A percentile compares a stretch with the other conserved stretches of the same genome.
Evolutionary conservation across 2,888 invertebrate species (phyloP).

Genomic region (Lasioglossum pauxillum): DNA sequence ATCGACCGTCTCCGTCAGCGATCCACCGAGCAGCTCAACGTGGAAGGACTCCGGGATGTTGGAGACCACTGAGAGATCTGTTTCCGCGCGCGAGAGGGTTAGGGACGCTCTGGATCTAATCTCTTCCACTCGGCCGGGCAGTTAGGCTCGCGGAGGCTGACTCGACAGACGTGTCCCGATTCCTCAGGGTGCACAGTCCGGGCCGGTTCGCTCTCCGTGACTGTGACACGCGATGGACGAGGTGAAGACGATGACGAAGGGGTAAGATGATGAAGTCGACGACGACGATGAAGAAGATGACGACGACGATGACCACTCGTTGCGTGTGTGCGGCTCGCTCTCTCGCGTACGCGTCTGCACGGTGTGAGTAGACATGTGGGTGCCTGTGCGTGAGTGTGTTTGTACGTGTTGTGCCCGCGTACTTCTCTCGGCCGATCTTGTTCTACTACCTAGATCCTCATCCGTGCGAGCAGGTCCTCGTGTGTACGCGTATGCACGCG

Average conservation of each 20-base stretch:
- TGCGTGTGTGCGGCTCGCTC: conserved; percentile 63
- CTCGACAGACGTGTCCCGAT: background rate
- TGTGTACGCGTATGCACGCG: conserved; percentile 17
- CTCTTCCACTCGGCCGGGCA: conserved; percentile 8
- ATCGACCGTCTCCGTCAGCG: background rate
- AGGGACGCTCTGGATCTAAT: conserved; percentile 5
- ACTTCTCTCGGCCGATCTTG: conserved; percentile 6
- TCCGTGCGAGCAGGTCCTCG: conserved; percentile 25
- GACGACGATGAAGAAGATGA: background rate
- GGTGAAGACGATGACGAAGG: conserved; percentile 5
- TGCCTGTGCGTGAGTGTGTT: conserved; percentile 48
- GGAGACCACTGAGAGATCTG: background rate
- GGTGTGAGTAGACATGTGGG: conserved; percentile 67
- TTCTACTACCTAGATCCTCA: conserved; percentile 9
- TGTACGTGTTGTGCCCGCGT: conserved; percentile 43
- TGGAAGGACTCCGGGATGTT: background rate
- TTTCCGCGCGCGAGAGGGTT: background rate
- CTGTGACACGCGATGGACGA: conserved; percentile 25
- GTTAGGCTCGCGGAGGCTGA: background rate
- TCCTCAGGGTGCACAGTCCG: conserved; percentile 16
- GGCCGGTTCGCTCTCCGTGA: conserved; percentile 39
- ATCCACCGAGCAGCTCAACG: background rate
- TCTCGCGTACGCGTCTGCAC: conserved; percentile 68
- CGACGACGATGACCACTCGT: conserved; percentile 52
- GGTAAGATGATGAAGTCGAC: background rate